phyloP scores from a whole-genome alignment of 2,113 vertebrate species.

The Panurus biarmicus region DNA sequence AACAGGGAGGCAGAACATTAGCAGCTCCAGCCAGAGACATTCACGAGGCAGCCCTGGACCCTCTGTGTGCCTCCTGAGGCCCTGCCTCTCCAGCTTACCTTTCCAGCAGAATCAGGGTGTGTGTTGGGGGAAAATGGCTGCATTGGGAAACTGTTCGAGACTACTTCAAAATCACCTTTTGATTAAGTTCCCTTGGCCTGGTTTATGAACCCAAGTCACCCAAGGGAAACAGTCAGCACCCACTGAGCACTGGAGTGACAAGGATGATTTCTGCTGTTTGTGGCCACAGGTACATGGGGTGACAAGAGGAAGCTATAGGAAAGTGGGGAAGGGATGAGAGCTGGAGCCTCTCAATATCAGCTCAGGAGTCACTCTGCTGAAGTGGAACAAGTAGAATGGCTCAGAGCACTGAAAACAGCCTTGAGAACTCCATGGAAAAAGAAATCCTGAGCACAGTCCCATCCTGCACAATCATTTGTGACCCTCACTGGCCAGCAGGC shows the following conservation, averaged over 20 bases:
- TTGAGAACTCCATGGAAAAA: background rate
- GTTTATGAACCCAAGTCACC: background rate
- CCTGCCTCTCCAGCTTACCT: background rate
- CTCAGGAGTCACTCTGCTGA: background rate
- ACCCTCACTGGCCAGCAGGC: background rate
- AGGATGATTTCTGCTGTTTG: background rate
- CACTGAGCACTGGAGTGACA: background rate
- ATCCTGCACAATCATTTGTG: background rate
- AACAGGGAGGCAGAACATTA: constrained; percentile 8
- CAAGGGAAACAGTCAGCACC: background rate
- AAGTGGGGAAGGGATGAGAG: background rate
- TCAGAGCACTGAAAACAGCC: background rate
- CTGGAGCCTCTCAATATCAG: background rate
- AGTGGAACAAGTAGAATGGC: background rate
- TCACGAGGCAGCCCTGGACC: background rate
- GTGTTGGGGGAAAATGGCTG: background rate
- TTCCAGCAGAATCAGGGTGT: background rate
- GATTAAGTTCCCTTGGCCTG: background rate
- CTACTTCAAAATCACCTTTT: background rate
- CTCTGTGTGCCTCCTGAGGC: background rate
- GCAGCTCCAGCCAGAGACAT: background rate
- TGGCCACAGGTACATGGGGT: background rate
- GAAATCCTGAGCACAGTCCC: background rate
- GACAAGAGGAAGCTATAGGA: background rate
- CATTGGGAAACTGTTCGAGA: background rate